These are phyloP conservation scores for Propithecus perrieri DNA, from an alignment of 2,797 vertebrate genomes.

Conservation along the genomic window DNA sequence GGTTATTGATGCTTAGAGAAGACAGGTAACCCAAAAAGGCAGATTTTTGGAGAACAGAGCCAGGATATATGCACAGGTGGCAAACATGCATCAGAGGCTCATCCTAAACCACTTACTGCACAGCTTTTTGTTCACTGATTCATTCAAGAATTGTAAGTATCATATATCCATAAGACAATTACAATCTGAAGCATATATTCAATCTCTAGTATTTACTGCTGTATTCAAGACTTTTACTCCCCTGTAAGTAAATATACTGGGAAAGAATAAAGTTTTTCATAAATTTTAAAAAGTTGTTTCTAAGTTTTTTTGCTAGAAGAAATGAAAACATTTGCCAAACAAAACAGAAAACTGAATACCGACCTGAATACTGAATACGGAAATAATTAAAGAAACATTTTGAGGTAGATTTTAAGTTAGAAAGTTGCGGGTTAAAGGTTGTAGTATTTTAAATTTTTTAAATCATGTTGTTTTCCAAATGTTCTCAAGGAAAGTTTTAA, in stretches of 20 bases:
- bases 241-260: background rate
- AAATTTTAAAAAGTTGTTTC: background rate
- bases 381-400: background rate
- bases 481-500: background rate
- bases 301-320: background rate
- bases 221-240: background rate
- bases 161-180: background rate
- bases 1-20: background rate
- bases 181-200: background rate
- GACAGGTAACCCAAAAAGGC: background rate
- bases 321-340: conserved; percentile 9
- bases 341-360: conserved; percentile 12
- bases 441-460: background rate
- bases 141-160: background rate
- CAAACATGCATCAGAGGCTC: background rate
- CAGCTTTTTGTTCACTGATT: background rate
- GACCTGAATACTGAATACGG: background rate
- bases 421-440: background rate
- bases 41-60: background rate
- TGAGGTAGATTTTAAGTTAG: background rate
- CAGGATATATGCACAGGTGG: too few species aligned
- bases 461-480: background rate
- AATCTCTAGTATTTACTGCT: background rate
- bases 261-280: background rate
- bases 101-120: background rate